Conservation (phyloP, 2,888 invertebrate genomes). For the Cheilosia impressa region DNA sequence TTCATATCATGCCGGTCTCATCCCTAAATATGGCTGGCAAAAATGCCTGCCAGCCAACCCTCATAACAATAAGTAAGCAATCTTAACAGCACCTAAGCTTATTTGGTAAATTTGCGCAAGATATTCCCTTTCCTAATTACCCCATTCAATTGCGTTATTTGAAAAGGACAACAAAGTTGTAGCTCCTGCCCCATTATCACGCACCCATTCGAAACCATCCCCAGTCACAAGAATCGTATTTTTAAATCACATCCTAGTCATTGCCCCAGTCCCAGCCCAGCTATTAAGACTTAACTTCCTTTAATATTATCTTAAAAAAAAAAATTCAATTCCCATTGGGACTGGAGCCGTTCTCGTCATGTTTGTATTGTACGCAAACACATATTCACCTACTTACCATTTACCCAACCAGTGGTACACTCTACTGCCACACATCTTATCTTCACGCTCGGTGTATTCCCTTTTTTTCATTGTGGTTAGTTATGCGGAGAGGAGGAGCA, state of each 20-base stretch:
- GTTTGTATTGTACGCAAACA: conserved; percentile 55
- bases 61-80: no score
- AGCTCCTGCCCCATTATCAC: neutral
- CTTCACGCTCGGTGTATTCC: conserved; percentile 2
- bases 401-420: neutral
- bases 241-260: conserved; percentile 6
- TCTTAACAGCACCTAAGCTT: neutral
- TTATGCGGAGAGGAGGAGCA: conserved; percentile 52
- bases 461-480: conserved; percentile 56
- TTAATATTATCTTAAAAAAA: conserved; percentile 22
- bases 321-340: conserved; percentile 43
- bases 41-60: no score
- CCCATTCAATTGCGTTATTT: conserved; percentile 10
- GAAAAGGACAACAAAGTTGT: neutral
- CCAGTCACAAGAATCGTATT: neutral
- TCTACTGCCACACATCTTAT: conserved; percentile 51
- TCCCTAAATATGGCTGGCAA: no score
- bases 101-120: neutral
- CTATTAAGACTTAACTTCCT: conserved; percentile 23
- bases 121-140: neutral
- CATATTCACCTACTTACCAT: conserved; percentile 64
- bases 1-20: no score
- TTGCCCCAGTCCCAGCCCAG: neutral
- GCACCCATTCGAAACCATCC: neutral
- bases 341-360: neutral